Percentiles rank a stretch among this genome's conserved stretches.
Conservation (phyloP, 2,797 vertebrate species). For the Poeciliopsis infans region DNA sequence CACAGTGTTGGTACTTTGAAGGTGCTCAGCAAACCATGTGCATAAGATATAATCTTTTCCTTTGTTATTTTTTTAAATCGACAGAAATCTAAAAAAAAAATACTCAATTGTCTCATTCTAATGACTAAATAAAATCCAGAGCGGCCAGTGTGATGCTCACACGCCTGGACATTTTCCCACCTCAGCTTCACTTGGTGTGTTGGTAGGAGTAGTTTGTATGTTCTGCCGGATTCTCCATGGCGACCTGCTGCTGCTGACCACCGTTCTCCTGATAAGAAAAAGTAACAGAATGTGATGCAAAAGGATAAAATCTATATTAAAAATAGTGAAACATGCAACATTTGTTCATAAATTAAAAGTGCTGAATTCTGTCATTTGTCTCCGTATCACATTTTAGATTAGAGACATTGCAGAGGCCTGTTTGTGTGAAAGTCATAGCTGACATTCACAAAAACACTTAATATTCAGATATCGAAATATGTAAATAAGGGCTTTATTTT, state of each 20-base stretch:
- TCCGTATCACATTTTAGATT: background rate
- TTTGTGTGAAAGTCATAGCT: background rate
- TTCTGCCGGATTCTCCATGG: conserved; percentile 88
- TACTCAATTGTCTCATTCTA: background rate
- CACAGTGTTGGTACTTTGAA: background rate
- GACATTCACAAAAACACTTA: background rate
- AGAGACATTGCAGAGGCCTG: background rate
- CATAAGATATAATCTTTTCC: background rate
- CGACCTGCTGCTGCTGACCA: conserved; percentile 88
- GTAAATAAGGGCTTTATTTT: background rate
- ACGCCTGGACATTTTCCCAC: conserved; percentile 40
- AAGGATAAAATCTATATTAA: background rate
- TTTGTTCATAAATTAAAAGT: background rate
- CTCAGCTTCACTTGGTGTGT: conserved; percentile 90
- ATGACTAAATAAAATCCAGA: background rate
- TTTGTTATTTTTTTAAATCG: background rate
- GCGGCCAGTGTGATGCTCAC: background rate
- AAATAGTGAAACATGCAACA: background rate
- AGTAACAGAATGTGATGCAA: background rate
- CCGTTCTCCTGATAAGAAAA: conserved; percentile 82
- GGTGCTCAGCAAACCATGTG: background rate
- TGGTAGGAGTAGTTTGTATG: conserved; percentile 92
- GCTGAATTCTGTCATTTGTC: background rate
- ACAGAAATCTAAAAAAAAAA: background rate
- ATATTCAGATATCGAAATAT: background rate